A percentile compares a stretch with the other conserved stretches of the same genome.
Evolutionary conservation across 2,113 vertebrate genomes (phyloP).

Genomic region (Cichladusa arquata): DNA sequence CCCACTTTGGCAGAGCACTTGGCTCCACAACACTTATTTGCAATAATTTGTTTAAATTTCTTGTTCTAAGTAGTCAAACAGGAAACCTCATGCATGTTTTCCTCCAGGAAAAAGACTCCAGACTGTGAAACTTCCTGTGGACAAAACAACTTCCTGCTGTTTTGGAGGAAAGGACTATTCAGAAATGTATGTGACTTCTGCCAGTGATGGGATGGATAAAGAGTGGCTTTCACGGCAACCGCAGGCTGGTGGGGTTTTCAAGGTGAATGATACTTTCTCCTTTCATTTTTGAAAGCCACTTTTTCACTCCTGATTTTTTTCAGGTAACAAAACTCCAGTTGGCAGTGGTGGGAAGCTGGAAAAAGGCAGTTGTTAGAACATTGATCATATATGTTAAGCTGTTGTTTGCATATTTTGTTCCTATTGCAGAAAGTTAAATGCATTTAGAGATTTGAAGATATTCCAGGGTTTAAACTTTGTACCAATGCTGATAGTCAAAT

Average conservation of each 20-base stretch:
- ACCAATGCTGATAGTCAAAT: not conserved
- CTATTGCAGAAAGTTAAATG: not conserved
- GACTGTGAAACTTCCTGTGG: slow-evolving; percentile 84
- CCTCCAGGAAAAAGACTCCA: slow-evolving; percentile 84
- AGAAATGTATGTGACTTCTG: slow-evolving; percentile 91
- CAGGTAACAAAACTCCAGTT: not conserved
- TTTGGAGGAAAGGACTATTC: slow-evolving; percentile 91
- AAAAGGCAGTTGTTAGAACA: not conserved
- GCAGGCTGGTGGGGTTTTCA: slow-evolving; percentile 84
- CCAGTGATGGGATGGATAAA: slow-evolving; percentile 76
- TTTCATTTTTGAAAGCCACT: not conserved
- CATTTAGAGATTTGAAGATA: not conserved
- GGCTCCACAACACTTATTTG: rapidly evolving
- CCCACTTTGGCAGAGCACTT: not conserved
- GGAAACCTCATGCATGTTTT: not conserved
- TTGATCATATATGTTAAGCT: not conserved
- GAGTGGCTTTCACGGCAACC: slow-evolving; percentile 74
- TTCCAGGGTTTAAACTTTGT: not conserved
- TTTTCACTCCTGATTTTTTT: not conserved
- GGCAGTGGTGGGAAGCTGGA: not conserved
- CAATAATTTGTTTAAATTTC: not conserved
- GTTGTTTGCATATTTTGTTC: not conserved
- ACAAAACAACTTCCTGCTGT: slow-evolving; percentile 89
- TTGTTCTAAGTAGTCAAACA: not conserved
- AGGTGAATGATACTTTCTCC: slow-evolving; percentile 67